These are phyloP conservation scores for Scophthalmus maximus DNA, from an alignment of 2,113 vertebrate species.

Conservation along the genomic window DNA sequence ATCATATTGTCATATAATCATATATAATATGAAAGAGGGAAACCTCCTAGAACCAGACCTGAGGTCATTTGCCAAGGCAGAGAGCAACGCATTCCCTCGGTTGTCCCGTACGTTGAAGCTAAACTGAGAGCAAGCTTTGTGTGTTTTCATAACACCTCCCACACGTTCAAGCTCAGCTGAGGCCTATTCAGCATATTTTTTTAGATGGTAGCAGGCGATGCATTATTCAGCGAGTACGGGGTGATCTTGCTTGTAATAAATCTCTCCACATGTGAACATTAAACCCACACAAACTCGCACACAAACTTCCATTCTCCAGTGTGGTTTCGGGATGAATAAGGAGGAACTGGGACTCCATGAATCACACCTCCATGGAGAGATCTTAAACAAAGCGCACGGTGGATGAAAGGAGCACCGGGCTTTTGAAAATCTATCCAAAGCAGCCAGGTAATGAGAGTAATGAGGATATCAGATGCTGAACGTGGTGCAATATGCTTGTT, in stretches of 20 bases:
- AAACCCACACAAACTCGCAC: conserved; percentile 26
- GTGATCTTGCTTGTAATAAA: conserved; percentile 65
- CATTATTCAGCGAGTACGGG: conserved; percentile 70
- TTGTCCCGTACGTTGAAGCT: conserved; percentile 33
- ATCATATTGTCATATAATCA: too few species aligned
- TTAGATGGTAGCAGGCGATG: conserved; percentile 61
- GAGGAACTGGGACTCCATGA: conserved; percentile 46
- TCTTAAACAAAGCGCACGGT: conserved; percentile 63
- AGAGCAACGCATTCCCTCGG: conserved; percentile 30
- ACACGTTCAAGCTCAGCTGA: conserved; percentile 43
- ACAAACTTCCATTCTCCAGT: conserved; percentile 35
- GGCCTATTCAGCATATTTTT: conserved; percentile 65
- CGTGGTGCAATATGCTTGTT: conserved; percentile 58
- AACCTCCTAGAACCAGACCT: conserved; percentile 53
- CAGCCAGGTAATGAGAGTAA: conserved; percentile 67
- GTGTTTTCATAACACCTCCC: conserved; percentile 35
- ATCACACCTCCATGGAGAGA: conserved; percentile 59
- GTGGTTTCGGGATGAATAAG: conserved; percentile 49
- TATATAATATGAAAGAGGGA: conserved; percentile 22
- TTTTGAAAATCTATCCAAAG: conserved; percentile 68
- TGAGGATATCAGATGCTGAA: conserved; percentile 62
- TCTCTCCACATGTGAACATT: conserved; percentile 49
- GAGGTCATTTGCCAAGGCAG: conserved; percentile 61
- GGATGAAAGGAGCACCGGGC: conserved; percentile 65
- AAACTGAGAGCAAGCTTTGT: conserved; percentile 32